Percentiles rank a stretch among this genome's conserved stretches.
Conservation (phyloP, 2,113 vertebrate species). For the Orthonyx spaldingii region DNA sequence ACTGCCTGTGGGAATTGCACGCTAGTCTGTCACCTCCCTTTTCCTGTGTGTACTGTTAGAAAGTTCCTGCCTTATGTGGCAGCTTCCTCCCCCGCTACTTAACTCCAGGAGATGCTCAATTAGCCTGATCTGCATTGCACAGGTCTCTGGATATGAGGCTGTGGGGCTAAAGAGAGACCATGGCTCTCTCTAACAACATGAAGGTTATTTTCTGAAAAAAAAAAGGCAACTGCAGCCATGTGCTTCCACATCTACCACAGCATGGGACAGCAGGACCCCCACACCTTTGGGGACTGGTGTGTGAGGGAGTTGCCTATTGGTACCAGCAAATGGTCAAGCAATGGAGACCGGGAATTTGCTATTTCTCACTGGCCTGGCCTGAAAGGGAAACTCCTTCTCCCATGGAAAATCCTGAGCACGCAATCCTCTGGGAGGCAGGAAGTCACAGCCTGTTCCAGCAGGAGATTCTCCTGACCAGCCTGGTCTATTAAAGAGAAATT, state of each 20-base stretch:
- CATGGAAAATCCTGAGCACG: neutral
- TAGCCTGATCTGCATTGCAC: neutral
- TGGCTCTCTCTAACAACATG: neutral
- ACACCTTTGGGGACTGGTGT: neutral
- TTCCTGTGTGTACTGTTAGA: neutral
- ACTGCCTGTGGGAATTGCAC: neutral
- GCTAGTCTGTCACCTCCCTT: neutral
- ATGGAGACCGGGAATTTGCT: neutral
- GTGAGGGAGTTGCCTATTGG: neutral
- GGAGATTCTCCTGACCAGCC: neutral
- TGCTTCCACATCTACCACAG: neutral
- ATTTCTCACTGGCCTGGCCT: neutral
- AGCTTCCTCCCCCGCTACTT: neutral
- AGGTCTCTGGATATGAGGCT: neutral
- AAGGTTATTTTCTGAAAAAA: neutral
- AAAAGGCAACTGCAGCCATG: neutral
- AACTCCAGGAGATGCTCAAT: neutral
- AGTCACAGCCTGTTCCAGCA: neutral
- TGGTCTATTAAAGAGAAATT: neutral
- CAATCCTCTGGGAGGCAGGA: neutral
- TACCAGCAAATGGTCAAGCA: neutral
- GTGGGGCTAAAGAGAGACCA: neutral
- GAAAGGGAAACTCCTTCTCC: neutral
- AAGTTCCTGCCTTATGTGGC: neutral
- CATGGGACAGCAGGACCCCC: accelerated